Conservation (phyloP, 2,888 invertebrate genomes). For the Tortricodes alternella region DNA sequence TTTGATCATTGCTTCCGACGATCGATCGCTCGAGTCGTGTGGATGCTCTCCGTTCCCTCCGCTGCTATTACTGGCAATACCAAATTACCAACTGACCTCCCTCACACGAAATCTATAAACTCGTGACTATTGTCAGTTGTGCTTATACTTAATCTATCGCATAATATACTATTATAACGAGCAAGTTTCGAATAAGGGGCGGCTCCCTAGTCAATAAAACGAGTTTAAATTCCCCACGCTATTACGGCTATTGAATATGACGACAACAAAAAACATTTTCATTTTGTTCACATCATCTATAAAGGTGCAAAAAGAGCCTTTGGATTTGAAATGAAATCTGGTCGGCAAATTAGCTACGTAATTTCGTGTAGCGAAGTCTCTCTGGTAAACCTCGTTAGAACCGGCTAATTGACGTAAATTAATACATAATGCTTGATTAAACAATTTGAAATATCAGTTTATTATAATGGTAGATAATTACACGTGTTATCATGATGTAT, state of each 20-base stretch:
- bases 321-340: conserved; percentile 16
- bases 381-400: conserved; percentile 12
- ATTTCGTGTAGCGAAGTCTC: conserved; percentile 12
- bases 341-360: conserved; percentile 19
- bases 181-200: conserved; percentile 50
- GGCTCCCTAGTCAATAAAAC: conserved; percentile 54
- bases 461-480: conserved; percentile 25
- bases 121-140: conserved; percentile 47
- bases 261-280: conserved; percentile 19
- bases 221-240: conserved; percentile 47
- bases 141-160: conserved; percentile 54
- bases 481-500: conserved; percentile 44
- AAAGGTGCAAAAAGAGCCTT: conserved; percentile 4
- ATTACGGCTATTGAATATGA: conserved; percentile 36
- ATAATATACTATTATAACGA: conserved; percentile 59
- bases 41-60: conserved; percentile 34
- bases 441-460: conserved; percentile 24
- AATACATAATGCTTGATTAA: conserved; percentile 25
- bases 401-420: conserved; percentile 17
- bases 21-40: conserved; percentile 5
- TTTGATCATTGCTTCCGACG: conserved; percentile 18
- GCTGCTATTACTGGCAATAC: conserved; percentile 41
- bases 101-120: conserved; percentile 44
- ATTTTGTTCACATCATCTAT: conserved; percentile 13
- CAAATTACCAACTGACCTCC: conserved; percentile 38